phyloP scores from a whole-genome alignment of 1,140 invertebrate species.

The Ericerus pela region DNA sequence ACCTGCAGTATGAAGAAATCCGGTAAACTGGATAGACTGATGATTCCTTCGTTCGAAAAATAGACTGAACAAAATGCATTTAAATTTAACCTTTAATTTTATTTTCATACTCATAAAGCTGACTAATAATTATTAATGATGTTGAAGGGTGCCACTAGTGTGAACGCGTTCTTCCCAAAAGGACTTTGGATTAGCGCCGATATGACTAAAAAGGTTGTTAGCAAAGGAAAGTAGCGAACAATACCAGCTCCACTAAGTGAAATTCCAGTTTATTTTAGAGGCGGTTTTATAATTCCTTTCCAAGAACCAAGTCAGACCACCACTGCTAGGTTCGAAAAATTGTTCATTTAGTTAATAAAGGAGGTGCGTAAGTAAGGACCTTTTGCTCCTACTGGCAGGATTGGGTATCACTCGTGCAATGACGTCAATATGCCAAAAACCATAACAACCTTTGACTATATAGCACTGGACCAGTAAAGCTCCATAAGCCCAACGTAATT shows the following conservation, averaged over 20 bases:
- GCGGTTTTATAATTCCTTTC: constrained; percentile 53
- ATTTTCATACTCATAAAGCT: no score
- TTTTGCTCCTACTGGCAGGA: not conserved
- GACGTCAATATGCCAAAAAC: no score
- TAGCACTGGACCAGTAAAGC: no score
- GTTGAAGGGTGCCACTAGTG: constrained; percentile 31
- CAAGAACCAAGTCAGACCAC: constrained; percentile 50
- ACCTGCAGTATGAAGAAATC: constrained; percentile 51
- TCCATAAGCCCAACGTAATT: no score
- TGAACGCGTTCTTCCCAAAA: constrained; percentile 50
- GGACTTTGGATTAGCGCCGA: constrained; percentile 58
- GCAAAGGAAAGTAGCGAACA: constrained; percentile 36
- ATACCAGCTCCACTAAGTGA: constrained; percentile 41
- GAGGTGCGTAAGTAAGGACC: no score
- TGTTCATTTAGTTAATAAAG: not conserved
- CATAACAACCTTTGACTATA: no score
- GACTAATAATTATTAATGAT: constrained; percentile 28
- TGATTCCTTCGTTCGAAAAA: not conserved
- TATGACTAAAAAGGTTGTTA: constrained; percentile 32
- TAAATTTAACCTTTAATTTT: no score
- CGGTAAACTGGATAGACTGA: constrained; percentile 44
- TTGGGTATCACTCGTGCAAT: no score
- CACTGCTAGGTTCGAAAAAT: constrained; percentile 31
- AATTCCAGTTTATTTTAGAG: constrained; percentile 52
- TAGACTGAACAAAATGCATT: not conserved